Evolutionary conservation across 1,140 invertebrate species (phyloP).

Genomic region (Drosophila kurseongensis): DNA sequence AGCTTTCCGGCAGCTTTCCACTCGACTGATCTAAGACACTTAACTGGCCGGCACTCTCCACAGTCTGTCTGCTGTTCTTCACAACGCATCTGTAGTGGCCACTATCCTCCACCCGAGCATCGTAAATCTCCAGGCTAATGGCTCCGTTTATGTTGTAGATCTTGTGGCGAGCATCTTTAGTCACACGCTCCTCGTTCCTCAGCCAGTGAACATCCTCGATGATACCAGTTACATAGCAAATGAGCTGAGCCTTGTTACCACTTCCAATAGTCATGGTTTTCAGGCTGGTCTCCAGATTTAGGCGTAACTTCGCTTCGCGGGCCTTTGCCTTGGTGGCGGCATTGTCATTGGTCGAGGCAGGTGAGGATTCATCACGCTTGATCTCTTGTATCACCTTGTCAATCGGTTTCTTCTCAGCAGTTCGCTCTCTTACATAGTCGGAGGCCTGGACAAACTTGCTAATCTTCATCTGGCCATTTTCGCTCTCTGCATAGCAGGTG

Average conservation of each 20-base stretch:
- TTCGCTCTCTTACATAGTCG: constrained; percentile 63
- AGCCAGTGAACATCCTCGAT: constrained; percentile 82
- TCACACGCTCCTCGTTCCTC: constrained; percentile 68
- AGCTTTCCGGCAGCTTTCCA: constrained; percentile 63
- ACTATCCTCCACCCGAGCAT: constrained; percentile 74
- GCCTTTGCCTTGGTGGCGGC: constrained; percentile 49
- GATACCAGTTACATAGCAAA: constrained; percentile 76
- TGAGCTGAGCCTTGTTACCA: constrained; percentile 78
- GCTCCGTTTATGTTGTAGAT: constrained; percentile 83
- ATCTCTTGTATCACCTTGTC: constrained; percentile 51
- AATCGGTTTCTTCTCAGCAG: constrained; percentile 48
- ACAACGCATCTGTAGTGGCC: constrained; percentile 86
- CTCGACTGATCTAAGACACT: constrained; percentile 85
- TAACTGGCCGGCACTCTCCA: constrained; percentile 87
- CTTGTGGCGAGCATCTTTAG: constrained; percentile 72
- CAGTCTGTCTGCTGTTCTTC: constrained; percentile 87
- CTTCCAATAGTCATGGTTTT: constrained; percentile 78
- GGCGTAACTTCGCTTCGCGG: constrained; percentile 65
- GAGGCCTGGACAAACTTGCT: constrained; percentile 79
- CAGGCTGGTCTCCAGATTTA: constrained; percentile 68
- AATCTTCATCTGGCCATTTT: constrained; percentile 81
- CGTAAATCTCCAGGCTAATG: constrained; percentile 78
- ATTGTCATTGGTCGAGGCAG: constrained; percentile 7
- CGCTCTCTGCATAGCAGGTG: constrained; percentile 79
- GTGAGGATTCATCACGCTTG: constrained; percentile 15